These are phyloP conservation scores for Cinclus cinclus DNA, from an alignment of 2,113 vertebrate genomes.

Conservation along the genomic window DNA sequence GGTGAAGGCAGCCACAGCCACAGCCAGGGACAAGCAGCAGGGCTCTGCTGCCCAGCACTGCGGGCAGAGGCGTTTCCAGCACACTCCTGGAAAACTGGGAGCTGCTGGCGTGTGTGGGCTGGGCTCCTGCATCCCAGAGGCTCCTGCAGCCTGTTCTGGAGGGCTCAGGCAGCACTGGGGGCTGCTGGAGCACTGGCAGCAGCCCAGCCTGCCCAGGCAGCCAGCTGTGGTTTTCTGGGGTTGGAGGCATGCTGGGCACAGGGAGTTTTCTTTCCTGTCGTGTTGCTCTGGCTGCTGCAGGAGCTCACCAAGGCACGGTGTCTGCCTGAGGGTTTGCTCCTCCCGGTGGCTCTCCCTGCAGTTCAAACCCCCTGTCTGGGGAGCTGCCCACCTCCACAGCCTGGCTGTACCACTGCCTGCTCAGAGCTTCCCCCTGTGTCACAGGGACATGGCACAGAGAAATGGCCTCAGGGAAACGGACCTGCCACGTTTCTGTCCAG, in stretches of 20 bases:
- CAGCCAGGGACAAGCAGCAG: neutral
- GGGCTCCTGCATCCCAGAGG: neutral
- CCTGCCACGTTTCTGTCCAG: fast-evolving
- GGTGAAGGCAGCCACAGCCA: neutral
- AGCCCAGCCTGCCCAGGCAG: neutral
- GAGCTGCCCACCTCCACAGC: neutral
- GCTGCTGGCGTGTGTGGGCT: fast-evolving
- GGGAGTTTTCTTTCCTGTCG: fast-evolving
- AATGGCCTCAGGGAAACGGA: fast-evolving
- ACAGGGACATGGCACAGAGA: fast-evolving
- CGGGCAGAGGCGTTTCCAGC: neutral
- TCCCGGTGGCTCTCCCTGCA: fast-evolving
- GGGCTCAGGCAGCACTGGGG: neutral
- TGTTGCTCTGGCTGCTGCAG: neutral
- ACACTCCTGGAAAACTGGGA: fast-evolving
- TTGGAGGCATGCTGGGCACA: neutral
- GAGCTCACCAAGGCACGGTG: fast-evolving
- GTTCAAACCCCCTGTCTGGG: fast-evolving
- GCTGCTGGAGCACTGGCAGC: neutral
- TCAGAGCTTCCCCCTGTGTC: neutral
- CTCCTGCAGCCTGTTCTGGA: neutral
- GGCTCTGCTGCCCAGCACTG: fast-evolving
- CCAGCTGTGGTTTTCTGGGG: neutral
- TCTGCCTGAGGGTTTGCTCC: neutral
- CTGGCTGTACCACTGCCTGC: neutral